Conservation (phyloP, 1,140 invertebrate genomes). For the Zaprionus lachaisei region DNA sequence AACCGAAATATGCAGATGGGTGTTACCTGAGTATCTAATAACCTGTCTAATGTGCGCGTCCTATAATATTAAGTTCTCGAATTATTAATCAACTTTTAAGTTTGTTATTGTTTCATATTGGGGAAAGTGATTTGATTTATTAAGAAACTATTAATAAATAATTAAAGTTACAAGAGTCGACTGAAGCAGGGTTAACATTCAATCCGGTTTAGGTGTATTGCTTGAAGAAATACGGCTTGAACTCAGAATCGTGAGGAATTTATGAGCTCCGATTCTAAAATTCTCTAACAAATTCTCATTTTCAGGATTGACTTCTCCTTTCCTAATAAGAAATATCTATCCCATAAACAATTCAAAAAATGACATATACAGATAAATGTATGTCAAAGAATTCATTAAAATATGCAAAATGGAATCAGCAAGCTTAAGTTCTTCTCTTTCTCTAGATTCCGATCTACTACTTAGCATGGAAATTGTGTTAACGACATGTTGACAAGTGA, state of each 20-base stretch:
- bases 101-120: conserved; percentile 4
- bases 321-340: not conserved
- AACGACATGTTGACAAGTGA: conserved; percentile 77
- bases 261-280: not conserved
- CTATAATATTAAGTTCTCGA: conserved; percentile 14
- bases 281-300: too few species aligned
- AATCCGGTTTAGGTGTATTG: not conserved
- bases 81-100: conserved; percentile 30
- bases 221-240: too few species aligned
- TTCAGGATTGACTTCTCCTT: too few species aligned
- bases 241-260: not conserved
- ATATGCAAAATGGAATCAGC: not conserved
- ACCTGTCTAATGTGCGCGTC: conserved; percentile 40
- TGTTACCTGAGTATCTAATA: conserved; percentile 47
- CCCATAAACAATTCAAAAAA: not conserved
- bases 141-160: conserved; percentile 5
- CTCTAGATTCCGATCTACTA: conserved; percentile 29
- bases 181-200: not conserved
- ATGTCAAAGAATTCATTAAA: not conserved
- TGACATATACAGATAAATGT: not conserved
- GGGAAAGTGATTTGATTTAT: conserved; percentile 31
- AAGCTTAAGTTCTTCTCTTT: not conserved
- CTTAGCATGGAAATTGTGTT: conserved; percentile 68
- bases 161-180: not conserved
- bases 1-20: conserved; percentile 40